Evolutionary conservation across 2,797 vertebrate species (phyloP).

Genomic region (Mallotus villosus): DNA sequence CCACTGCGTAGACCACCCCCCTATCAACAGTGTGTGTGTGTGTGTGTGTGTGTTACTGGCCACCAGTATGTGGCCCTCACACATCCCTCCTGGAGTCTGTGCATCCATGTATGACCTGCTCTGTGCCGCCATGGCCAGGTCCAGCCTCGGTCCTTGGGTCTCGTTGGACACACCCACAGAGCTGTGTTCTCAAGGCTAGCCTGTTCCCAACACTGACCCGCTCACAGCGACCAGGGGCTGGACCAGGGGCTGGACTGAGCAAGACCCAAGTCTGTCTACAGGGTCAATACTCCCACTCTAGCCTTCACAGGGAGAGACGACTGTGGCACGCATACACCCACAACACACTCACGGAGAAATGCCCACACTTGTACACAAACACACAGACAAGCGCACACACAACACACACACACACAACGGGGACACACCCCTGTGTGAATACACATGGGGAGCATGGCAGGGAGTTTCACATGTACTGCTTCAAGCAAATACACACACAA

Average conservation of each 20-base stretch:
- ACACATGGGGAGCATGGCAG: neutral
- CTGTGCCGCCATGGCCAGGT: too few species aligned
- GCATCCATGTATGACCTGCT: neutral
- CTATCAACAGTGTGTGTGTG: neutral
- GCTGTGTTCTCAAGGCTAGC: neutral
- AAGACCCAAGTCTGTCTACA: neutral
- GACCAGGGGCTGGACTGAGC: neutral
- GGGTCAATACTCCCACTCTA: too few species aligned
- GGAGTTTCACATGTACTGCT: neutral
- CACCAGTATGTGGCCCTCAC: neutral
- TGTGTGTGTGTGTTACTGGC: neutral
- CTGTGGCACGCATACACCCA: too few species aligned
- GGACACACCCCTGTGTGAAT: neutral
- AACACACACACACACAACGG: neutral
- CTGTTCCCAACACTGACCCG: constrained; percentile 3
- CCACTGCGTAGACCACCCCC: neutral
- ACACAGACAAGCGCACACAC: neutral
- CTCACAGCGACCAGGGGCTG: neutral
- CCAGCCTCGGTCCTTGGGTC: too few species aligned
- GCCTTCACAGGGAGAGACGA: too few species aligned
- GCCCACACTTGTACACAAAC: too few species aligned
- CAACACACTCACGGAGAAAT: too few species aligned
- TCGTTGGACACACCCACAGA: neutral
- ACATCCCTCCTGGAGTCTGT: neutral
- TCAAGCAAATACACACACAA: constrained; percentile 6